These are phyloP conservation scores for Amaurobius ferox DNA, from an alignment of 2,888 invertebrate species.

Conservation along the genomic window DNA sequence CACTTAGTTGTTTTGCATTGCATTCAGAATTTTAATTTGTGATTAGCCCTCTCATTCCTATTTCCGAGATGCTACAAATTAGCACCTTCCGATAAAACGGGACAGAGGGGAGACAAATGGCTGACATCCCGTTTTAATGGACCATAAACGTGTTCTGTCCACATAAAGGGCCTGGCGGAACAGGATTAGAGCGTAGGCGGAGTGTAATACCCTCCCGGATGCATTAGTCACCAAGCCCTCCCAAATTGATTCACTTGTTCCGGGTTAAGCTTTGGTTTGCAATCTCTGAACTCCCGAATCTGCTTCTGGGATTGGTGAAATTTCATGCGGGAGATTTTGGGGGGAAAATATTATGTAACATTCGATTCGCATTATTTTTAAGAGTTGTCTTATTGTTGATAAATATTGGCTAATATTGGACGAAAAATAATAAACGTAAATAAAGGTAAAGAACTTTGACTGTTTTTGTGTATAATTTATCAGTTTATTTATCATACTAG, in stretches of 20 bases:
- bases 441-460: no score
- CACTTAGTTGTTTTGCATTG: no score
- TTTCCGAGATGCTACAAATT: conserved; percentile 43
- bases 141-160: conserved; percentile 59
- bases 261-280: not conserved
- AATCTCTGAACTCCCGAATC: no score
- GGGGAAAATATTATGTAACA: no score
- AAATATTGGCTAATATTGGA: no score
- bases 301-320: no score
- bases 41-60: not conserved
- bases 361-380: no score
- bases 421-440: no score
- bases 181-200: conserved; percentile 35
- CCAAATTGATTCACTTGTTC: conserved; percentile 5
- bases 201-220: not conserved
- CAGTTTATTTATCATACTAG: no score
- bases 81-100: conserved; percentile 52
- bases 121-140: conserved; percentile 70
- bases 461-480: no score
- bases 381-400: no score
- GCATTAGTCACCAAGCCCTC: not conserved
- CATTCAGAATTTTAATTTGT: conserved; percentile 14
- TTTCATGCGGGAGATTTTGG: no score
- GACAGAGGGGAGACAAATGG: conserved; percentile 60
- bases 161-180: conserved; percentile 54